phyloP scores from a whole-genome alignment of 1,140 invertebrate genomes.

The Drosophila bocqueti region DNA sequence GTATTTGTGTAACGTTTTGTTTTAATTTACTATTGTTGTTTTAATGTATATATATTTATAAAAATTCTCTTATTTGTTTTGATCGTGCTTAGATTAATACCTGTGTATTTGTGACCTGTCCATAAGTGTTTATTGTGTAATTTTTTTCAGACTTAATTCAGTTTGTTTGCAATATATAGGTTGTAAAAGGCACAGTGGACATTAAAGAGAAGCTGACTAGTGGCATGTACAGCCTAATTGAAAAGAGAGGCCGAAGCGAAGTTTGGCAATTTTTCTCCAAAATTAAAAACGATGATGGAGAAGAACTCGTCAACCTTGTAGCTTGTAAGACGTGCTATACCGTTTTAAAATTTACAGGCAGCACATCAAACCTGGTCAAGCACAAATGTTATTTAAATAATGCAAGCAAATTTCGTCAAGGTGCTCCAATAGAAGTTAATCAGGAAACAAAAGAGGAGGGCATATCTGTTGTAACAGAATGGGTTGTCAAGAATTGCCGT shows the following conservation, averaged over 20 bases:
- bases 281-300: slow-evolving; percentile 14
- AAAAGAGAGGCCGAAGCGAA: slow-evolving; percentile 5
- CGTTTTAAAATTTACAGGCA: neutral
- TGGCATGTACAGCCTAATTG: slow-evolving; percentile 8
- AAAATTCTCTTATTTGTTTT: neutral
- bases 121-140: neutral
- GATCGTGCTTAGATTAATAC: neutral
- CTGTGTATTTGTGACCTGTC: neutral
- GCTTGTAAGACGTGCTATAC: neutral
- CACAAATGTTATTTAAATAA: no score
- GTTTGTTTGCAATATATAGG: no score
- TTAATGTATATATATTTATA: no score
- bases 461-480: slow-evolving; percentile 1
- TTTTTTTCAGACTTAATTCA: no score
- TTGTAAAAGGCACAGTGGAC: no score
- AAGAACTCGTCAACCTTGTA: slow-evolving; percentile 1
- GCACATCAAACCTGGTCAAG: slow-evolving; percentile 4
- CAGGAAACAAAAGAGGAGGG: neutral
- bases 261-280: slow-evolving; percentile 12
- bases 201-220: neutral
- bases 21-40: no score
- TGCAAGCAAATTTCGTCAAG: slow-evolving; percentile 1
- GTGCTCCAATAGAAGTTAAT: slow-evolving; percentile 2
- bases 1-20: no score
- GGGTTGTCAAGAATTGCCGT: neutral